Percentiles rank a stretch among this genome's conserved stretches.
Evolutionary conservation across 2,113 vertebrate genomes (phyloP).

Genomic region (Nyctereutes procyonoides): DNA sequence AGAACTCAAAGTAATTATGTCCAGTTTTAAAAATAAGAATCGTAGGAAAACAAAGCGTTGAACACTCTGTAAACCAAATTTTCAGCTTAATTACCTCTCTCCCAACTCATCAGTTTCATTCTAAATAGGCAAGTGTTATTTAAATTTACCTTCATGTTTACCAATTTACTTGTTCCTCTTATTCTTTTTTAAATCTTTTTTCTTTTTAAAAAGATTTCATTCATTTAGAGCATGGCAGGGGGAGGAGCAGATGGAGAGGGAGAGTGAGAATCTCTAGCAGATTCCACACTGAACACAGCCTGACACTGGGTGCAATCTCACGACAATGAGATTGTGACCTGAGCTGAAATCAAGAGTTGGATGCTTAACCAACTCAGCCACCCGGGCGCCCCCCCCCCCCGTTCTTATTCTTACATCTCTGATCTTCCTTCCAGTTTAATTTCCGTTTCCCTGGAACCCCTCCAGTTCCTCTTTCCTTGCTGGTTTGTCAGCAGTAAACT

Average conservation of each 20-base stretch:
- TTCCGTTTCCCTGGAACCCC: background rate
- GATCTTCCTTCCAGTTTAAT: background rate
- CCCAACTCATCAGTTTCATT: background rate
- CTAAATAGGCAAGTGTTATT: background rate
- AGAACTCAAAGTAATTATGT: background rate
- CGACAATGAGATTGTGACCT: background rate
- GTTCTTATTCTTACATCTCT: background rate
- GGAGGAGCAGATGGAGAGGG: background rate
- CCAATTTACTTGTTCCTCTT: background rate
- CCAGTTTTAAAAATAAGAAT: background rate
- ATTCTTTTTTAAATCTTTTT: background rate
- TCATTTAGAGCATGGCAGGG: background rate
- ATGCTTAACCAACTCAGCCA: background rate
- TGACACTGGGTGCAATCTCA: accelerated
- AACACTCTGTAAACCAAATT: background rate
- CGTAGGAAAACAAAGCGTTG: background rate
- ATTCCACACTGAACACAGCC: background rate
- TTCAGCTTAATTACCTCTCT: background rate
- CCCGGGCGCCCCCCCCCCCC: background rate
- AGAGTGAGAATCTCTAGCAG: background rate
- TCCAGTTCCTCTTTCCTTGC: background rate
- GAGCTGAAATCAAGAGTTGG: background rate
- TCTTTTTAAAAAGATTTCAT: background rate
- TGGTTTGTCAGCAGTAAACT: background rate
- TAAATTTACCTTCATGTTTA: background rate